Percentiles rank a stretch among this genome's conserved stretches.
These are phyloP conservation scores for Salpingus planirostris DNA, from an alignment of 2,888 invertebrate species.

Conservation along the genomic window DNA sequence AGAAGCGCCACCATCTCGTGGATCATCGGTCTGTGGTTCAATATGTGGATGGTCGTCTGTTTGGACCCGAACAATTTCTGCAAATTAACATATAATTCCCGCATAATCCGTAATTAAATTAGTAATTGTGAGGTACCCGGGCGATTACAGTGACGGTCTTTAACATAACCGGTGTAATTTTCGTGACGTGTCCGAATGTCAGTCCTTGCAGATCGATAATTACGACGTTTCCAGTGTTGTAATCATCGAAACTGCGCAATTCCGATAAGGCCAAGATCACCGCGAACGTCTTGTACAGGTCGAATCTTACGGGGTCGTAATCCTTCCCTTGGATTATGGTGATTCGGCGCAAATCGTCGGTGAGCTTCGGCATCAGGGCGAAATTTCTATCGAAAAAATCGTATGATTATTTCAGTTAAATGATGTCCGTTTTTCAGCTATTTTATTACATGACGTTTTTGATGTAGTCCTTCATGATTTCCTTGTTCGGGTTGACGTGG, in stretches of 20 bases:
- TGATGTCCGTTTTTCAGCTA: too few relatives aligned
- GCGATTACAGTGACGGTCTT: background rate
- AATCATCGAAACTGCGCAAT: conserved; percentile 31
- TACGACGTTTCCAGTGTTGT: background rate
- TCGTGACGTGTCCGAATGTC: background rate
- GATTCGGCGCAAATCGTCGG: conserved; percentile 41
- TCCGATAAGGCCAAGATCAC: conserved; percentile 42
- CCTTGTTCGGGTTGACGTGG: background rate
- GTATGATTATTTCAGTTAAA: too few relatives aligned
- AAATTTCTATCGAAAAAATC: too few relatives aligned
- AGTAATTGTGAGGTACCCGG: background rate
- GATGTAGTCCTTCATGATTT: background rate
- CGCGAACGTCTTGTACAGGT: conserved; percentile 35
- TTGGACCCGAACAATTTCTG: too few relatives aligned
- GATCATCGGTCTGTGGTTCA: too few relatives aligned
- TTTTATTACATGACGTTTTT: background rate
- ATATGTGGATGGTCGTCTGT: too few relatives aligned
- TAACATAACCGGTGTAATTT: background rate
- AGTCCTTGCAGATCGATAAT: background rate
- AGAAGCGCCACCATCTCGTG: too few relatives aligned
- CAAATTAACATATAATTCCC: too few relatives aligned
- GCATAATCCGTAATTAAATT: too few relatives aligned
- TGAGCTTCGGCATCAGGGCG: conserved; percentile 42
- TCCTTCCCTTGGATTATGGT: conserved; percentile 38
- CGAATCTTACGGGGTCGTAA: conserved; percentile 26